These are phyloP conservation scores for Etheostoma perlongum DNA, from an alignment of 2,797 vertebrate genomes.

Conservation along the genomic window DNA sequence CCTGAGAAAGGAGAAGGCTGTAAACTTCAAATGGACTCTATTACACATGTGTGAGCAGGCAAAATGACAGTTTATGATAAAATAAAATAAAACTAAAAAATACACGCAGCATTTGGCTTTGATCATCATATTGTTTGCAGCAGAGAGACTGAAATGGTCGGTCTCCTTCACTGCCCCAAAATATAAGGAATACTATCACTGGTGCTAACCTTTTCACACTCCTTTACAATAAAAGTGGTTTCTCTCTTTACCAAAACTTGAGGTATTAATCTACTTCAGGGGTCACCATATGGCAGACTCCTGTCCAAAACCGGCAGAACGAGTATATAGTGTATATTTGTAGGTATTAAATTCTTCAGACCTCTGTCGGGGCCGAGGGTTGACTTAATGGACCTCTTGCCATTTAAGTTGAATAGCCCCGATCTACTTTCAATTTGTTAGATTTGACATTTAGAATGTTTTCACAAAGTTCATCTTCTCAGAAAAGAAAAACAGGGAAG, in stretches of 20 bases:
- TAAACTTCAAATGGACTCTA: background rate
- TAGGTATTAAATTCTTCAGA: too few species aligned
- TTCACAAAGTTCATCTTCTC: background rate
- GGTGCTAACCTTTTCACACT: background rate
- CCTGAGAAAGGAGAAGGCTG: constrained; percentile 77
- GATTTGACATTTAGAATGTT: background rate
- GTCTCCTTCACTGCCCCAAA: background rate
- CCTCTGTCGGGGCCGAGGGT: too few species aligned
- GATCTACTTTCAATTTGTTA: background rate
- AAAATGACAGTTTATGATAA: background rate
- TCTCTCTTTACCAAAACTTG: background rate
- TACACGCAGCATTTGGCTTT: background rate
- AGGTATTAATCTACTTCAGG: background rate
- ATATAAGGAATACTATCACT: background rate
- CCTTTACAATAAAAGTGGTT: background rate
- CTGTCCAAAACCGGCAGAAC: too few species aligned
- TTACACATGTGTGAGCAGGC: too few species aligned
- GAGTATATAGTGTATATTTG: too few species aligned
- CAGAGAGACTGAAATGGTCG: background rate
- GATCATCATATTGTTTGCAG: background rate
- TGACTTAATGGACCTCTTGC: too few species aligned
- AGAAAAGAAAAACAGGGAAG: background rate
- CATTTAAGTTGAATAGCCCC: too few species aligned
- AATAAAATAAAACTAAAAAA: too few species aligned
- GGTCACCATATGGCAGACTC: too few species aligned